Evolutionary conservation across 2,888 invertebrate genomes (phyloP).

Genomic region (Drosophila maculinotata): DNA sequence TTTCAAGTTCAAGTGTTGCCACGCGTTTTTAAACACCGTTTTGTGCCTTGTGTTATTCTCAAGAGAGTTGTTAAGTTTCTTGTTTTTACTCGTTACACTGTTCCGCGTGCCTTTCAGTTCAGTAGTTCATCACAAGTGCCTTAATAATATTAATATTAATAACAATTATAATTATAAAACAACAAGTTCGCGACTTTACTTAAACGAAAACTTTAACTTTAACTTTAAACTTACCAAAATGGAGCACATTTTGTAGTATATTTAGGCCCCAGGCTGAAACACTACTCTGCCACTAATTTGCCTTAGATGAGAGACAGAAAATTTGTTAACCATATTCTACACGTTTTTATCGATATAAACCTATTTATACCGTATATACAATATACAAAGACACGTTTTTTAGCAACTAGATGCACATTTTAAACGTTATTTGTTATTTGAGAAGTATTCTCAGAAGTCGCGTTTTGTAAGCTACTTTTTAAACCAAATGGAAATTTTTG

Average conservation of each 20-base stretch:
- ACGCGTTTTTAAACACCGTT: constrained; percentile 56
- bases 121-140: constrained; percentile 57
- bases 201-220: constrained; percentile 34
- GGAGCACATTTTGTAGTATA: constrained; percentile 31
- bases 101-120: constrained; percentile 50
- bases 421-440: constrained; percentile 49
- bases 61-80: constrained; percentile 58
- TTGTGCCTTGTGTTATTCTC: constrained; percentile 61
- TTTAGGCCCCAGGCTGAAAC: constrained; percentile 48
- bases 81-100: constrained; percentile 28
- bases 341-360: constrained; percentile 40
- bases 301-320: constrained; percentile 53
- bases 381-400: constrained; percentile 31
- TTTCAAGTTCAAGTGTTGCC: constrained; percentile 39
- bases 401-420: constrained; percentile 35
- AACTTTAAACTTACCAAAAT: no score
- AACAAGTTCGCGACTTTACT: constrained; percentile 38
- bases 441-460: constrained; percentile 34
- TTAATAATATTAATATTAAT: constrained; percentile 30
- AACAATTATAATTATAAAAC: constrained; percentile 6
- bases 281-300: constrained; percentile 68
- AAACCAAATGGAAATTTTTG: constrained; percentile 23
- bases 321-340: constrained; percentile 56
- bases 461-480: constrained; percentile 56
- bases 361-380: constrained; percentile 50